Percentiles rank a stretch among this genome's conserved stretches.
Conservation (phyloP, 2,113 vertebrate genomes). For the Ariopsis seemanni region DNA sequence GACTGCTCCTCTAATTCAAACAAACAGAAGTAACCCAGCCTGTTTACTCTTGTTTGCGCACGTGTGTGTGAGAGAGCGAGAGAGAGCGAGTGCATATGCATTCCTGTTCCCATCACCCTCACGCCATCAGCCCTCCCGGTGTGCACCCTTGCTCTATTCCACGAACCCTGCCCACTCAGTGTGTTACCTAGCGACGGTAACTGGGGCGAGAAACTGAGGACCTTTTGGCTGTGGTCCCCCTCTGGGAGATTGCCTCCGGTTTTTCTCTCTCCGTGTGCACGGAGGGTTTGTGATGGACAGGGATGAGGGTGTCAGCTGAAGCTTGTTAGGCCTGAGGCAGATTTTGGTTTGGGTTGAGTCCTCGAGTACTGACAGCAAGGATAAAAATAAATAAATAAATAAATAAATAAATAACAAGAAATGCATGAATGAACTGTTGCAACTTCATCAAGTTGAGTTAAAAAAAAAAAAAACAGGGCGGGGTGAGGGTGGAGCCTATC, state of each 20-base stretch:
- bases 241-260: constrained; percentile 53
- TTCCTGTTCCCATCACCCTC: constrained; percentile 5
- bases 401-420: neutral
- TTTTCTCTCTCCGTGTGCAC: constrained; percentile 55
- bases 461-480: too few species aligned
- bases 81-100: constrained; percentile 3
- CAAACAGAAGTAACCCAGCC: neutral
- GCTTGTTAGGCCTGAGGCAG: neutral
- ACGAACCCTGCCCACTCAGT: constrained; percentile 50
- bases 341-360: neutral
- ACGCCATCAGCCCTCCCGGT: constrained; percentile 24
- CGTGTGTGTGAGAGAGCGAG: constrained; percentile 48
- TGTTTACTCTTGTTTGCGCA: neutral
- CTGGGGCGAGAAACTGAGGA: constrained; percentile 53
- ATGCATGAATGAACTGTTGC: neutral
- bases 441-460: neutral
- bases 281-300: constrained; percentile 35
- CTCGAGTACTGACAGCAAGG: neutral
- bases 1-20: constrained; percentile 5
- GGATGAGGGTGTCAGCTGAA: neutral
- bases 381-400: neutral
- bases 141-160: constrained; percentile 43
- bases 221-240: constrained; percentile 47
- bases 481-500: too few species aligned
- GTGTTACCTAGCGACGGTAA: constrained; percentile 74